These are phyloP conservation scores for Saturnia pavonia DNA, from an alignment of 2,888 invertebrate genomes.

Conservation along the genomic window DNA sequence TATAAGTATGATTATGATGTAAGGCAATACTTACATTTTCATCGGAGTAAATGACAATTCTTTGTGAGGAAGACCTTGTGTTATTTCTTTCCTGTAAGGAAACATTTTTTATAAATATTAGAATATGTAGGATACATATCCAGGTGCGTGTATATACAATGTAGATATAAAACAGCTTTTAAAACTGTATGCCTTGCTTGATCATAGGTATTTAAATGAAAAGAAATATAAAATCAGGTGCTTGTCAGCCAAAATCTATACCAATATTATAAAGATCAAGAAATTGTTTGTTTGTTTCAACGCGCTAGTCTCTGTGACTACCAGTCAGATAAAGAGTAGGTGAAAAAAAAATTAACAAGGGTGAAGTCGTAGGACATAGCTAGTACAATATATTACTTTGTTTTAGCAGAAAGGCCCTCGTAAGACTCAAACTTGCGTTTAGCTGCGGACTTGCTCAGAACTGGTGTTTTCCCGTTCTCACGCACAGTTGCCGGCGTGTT, in stretches of 20 bases:
- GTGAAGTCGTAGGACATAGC: too few relatives aligned
- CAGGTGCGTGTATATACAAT: too few relatives aligned
- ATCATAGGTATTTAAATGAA: too few relatives aligned
- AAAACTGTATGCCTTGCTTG: too few relatives aligned
- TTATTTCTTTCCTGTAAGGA: conserved; percentile 82
- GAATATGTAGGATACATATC: not conserved
- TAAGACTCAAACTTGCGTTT: conserved; percentile 84
- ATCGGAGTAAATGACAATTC: conserved; percentile 82
- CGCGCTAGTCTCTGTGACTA: too few relatives aligned
- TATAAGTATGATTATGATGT: not conserved
- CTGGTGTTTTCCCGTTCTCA: conserved; percentile 78
- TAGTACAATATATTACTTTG: conserved; percentile 79
- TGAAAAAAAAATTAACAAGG: too few relatives aligned
- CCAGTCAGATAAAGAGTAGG: too few relatives aligned
- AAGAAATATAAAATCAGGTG: not conserved
- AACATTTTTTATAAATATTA: not conserved
- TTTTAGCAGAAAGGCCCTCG: conserved; percentile 84
- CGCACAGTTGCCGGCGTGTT: conserved; percentile 77
- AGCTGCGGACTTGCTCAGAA: conserved; percentile 82
- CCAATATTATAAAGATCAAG: too few relatives aligned
- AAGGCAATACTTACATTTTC: conserved; percentile 80
- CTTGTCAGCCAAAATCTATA: too few relatives aligned
- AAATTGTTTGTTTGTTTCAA: too few relatives aligned
- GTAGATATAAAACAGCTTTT: too few relatives aligned
- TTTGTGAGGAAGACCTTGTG: conserved; percentile 82